These are phyloP conservation scores for Mythimna impura DNA, from an alignment of 2,888 invertebrate genomes.

Conservation along the genomic window DNA sequence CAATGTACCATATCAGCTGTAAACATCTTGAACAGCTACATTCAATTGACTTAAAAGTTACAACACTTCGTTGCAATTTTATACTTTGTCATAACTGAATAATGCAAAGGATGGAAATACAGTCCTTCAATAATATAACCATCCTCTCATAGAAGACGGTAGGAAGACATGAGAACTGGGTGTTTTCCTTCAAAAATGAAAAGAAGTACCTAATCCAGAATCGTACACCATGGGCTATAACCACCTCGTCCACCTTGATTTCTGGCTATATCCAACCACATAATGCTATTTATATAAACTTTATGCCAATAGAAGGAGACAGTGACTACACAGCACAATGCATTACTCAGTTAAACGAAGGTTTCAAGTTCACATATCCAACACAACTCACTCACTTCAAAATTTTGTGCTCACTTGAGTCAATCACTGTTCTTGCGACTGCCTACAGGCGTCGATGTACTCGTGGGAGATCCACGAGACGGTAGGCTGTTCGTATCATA, in stretches of 20 bases:
- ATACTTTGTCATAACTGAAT: neutral
- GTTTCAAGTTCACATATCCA: slow-evolving; percentile 7
- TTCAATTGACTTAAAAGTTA: slow-evolving; percentile 4
- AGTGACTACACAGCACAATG: neutral
- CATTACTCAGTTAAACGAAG: slow-evolving; percentile 13
- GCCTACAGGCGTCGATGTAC: slow-evolving; percentile 67
- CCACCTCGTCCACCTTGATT: too few relatives aligned
- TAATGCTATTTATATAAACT: neutral
- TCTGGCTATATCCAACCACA: neutral
- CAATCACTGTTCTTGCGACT: slow-evolving; percentile 51
- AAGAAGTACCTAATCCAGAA: neutral
- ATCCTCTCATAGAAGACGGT: neutral
- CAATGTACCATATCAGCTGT: slow-evolving; percentile 22
- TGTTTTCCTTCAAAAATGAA: neutral
- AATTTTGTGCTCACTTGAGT: slow-evolving; percentile 51
- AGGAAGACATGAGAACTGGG: neutral
- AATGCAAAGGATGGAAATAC: neutral
- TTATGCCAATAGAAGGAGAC: neutral
- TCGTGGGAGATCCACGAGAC: slow-evolving; percentile 87
- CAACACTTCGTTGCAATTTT: slow-evolving; percentile 14
- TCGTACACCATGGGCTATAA: too few relatives aligned
- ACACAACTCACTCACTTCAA: slow-evolving; percentile 25
- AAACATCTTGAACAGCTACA: slow-evolving; percentile 20
- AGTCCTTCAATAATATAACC: neutral
- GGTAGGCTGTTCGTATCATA: slow-evolving; percentile 77